phyloP scores from a whole-genome alignment of 2,113 vertebrate species.

The Corythornis vintsioides region DNA sequence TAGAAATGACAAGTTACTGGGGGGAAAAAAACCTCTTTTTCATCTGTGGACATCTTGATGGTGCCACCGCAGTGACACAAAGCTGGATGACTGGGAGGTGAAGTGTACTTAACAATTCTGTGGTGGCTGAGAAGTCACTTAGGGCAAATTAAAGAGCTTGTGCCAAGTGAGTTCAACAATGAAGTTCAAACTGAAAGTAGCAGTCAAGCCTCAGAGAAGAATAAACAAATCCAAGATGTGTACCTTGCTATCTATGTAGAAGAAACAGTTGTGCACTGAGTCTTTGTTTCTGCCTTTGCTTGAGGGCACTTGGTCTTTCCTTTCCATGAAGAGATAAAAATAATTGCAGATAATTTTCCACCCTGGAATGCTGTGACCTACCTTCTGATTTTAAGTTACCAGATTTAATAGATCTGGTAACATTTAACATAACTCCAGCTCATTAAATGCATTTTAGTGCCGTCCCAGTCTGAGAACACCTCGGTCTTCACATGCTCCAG shows the following conservation, averaged over 20 bases:
- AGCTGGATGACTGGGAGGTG: not conserved
- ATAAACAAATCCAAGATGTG: not conserved
- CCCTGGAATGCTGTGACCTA: not conserved
- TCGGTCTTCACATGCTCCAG: not conserved
- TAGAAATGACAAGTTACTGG: not conserved
- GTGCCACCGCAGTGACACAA: not conserved
- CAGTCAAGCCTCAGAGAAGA: not conserved
- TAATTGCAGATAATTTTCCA: not conserved
- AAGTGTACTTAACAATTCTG: not conserved
- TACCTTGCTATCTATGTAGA: not conserved
- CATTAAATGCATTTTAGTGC: not conserved
- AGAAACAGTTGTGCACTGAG: not conserved
- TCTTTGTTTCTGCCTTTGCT: conserved; percentile 5
- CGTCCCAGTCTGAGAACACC: not conserved
- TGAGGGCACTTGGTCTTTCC: not conserved
- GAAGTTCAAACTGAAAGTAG: not conserved
- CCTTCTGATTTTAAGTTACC: not conserved
- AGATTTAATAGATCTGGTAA: not conserved
- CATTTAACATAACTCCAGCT: not conserved
- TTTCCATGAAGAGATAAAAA: not conserved
- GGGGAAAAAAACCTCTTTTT: not conserved
- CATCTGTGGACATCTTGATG: not conserved
- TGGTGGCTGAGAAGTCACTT: not conserved
- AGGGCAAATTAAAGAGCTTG: not conserved
- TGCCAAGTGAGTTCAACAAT: not conserved